Conservation (phyloP, 1,140 invertebrate genomes). For the Callitettix versicolor region DNA sequence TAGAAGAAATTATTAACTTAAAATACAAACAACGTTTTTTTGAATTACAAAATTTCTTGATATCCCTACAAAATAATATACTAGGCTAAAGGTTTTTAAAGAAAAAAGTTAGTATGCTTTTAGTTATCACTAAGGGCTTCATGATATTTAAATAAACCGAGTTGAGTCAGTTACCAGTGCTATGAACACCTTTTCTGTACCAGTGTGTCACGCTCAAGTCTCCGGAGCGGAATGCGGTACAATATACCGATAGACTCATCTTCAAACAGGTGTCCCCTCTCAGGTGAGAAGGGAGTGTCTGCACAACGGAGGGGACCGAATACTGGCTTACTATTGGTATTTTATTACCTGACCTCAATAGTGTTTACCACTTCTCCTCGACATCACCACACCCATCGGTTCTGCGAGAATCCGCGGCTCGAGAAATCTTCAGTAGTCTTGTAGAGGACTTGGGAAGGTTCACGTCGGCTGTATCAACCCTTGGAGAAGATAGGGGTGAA, state of each 20-base stretch:
- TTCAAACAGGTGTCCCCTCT: constrained; percentile 9
- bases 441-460: background rate
- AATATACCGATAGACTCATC: background rate
- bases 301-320: background rate
- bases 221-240: background rate
- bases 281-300: constrained; percentile 5
- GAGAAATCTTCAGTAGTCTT: constrained; percentile 1
- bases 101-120: too few relatives aligned
- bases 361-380: background rate
- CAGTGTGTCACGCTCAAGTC: background rate
- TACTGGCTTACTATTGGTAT: background rate
- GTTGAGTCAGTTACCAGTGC: too few relatives aligned
- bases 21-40: too few relatives aligned
- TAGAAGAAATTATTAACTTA: too few relatives aligned
- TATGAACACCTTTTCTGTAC: too few relatives aligned
- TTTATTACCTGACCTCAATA: constrained; percentile 10
- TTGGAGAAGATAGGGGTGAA: too few relatives aligned
- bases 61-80: too few relatives aligned
- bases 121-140: too few relatives aligned
- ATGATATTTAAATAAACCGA: too few relatives aligned
- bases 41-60: too few relatives aligned
- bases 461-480: background rate
- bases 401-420: too few relatives aligned
- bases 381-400: background rate
- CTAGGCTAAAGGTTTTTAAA: too few relatives aligned